Evolutionary conservation across 2,797 vertebrate species (phyloP).

Genomic region (Myripristis murdjan): DNA sequence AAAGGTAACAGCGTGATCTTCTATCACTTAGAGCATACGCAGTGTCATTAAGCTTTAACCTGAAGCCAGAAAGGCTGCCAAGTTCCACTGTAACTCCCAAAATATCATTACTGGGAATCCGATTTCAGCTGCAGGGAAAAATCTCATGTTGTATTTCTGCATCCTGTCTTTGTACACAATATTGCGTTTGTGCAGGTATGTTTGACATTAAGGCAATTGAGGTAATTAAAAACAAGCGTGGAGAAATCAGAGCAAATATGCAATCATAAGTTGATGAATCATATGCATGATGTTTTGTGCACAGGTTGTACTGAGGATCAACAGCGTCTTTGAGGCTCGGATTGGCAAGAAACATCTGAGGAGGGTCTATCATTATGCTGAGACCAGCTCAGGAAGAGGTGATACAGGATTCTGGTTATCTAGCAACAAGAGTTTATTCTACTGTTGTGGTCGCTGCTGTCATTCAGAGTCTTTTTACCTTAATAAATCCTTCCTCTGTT

Average conservation of each 20-base stretch:
- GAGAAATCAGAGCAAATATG: too few relatives aligned
- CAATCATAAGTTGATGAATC: not conserved
- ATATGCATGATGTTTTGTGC: not conserved
- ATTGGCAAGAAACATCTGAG: slow-evolving; percentile 91
- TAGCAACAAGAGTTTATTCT: not conserved
- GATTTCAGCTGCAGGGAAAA: not conserved
- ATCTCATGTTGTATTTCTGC: too few relatives aligned
- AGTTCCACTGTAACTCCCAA: not conserved
- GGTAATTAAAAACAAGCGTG: too few relatives aligned
- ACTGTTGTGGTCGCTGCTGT: too few relatives aligned
- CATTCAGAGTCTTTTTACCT: too few relatives aligned
- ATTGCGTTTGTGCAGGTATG: not conserved
- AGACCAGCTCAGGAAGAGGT: slow-evolving; percentile 93
- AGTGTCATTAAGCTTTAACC: not conserved
- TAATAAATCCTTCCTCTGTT: not conserved
- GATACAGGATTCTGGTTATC: slow-evolving; percentile 23
- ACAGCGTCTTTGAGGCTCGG: slow-evolving; percentile 91
- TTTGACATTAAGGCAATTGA: too few relatives aligned
- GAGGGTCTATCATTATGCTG: slow-evolving; percentile 90
- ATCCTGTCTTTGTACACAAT: not conserved
- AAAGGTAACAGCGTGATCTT: not conserved
- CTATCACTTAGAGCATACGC: not conserved
- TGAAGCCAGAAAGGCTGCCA: slow-evolving; percentile 1
- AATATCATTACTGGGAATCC: not conserved
- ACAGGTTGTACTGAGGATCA: slow-evolving; percentile 89